Base-by-base conservation (phyloP, 1,140 invertebrate species). In the Drosophila hydei region DNA sequence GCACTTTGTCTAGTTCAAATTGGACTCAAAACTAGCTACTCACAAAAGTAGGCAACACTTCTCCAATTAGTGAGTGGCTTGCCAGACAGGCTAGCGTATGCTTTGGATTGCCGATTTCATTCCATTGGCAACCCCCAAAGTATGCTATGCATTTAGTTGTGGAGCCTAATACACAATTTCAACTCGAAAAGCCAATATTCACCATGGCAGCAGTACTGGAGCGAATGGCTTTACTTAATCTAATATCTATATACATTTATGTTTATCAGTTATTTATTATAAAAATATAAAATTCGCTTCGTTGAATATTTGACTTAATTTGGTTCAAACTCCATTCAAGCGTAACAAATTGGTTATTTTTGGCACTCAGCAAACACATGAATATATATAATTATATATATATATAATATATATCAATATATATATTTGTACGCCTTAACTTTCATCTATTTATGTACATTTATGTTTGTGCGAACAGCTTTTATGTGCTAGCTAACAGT, bases 1-100 rank as follows among this genome's bases (percentile, higher is more conserved):
- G 68, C 68, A 71, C 43, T 48, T 55, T 27, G 48, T 43, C 18
- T 23, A 45, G 43, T 33, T 50, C 14, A 11, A 25, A 64, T 63
- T 63, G 33, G 50, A 63, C 52, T 70, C n/a, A 27, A 56, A 30
- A 8, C 30, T 3, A 33, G 7, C 9, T 11, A 11, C 38, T 45
- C 60, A 16, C 18, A 16, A 25, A 64, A 56, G 60, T 64, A 70
- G 67, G 60, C 67, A 70, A 50, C 60, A 70, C 42, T 70, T 38
- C 27, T 62, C 27, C 11, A 25, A 42, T 48, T 21, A 25, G 9
- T 18, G 14, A 42, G 7, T 30, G 21, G 18, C 25, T 4, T 43
- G 33, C 33, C 8, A 42, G 30, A 23, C 47, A 36, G 27, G 27
- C 47, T 25, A 30, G 62, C 71, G 61, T 70, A 43, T 45, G 71